phyloP scores from a whole-genome alignment of 2,888 invertebrate species.

The Gasteruption jaculator region DNA sequence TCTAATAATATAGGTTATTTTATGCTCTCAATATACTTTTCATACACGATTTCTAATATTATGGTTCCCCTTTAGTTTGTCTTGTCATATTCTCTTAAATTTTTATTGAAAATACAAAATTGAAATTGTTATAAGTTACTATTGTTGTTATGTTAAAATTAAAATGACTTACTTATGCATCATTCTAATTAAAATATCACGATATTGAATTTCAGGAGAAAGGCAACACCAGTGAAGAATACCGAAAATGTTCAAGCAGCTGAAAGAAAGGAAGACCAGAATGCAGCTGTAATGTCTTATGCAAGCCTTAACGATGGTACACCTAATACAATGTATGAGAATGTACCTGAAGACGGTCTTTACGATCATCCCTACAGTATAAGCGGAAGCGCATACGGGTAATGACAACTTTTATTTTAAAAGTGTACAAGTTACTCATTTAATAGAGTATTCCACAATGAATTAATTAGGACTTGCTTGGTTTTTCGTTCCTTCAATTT shows the following conservation, averaged over 20 bases:
- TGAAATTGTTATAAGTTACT: too few species aligned
- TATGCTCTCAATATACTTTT: too few species aligned
- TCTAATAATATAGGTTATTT: too few species aligned
- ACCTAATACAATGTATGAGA: conserved; percentile 53
- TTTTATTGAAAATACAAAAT: too few species aligned
- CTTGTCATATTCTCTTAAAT: too few species aligned
- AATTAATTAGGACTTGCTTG: background rate
- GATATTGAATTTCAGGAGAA: conserved; percentile 61
- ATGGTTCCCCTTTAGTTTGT: too few species aligned
- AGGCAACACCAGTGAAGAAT: conserved; percentile 82
- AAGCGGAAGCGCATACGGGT: conserved; percentile 45
- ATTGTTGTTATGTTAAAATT: too few species aligned
- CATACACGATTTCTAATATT: too few species aligned
- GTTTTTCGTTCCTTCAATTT: background rate
- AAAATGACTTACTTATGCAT: too few species aligned
- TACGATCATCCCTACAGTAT: conserved; percentile 50
- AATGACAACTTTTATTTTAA: too few species aligned
- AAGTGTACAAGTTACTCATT: too few species aligned
- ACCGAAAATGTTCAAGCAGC: conserved; percentile 85
- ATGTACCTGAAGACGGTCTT: conserved; percentile 51
- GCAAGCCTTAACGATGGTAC: conserved; percentile 74
- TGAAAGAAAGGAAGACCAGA: conserved; percentile 80
- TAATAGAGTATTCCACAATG: too few species aligned
- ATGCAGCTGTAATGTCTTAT: conserved; percentile 85
- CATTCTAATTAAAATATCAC: conserved; percentile 20